Base-by-base conservation (phyloP, 2,113 vertebrate genomes). In the Ginglymostoma cirratum region DNA sequence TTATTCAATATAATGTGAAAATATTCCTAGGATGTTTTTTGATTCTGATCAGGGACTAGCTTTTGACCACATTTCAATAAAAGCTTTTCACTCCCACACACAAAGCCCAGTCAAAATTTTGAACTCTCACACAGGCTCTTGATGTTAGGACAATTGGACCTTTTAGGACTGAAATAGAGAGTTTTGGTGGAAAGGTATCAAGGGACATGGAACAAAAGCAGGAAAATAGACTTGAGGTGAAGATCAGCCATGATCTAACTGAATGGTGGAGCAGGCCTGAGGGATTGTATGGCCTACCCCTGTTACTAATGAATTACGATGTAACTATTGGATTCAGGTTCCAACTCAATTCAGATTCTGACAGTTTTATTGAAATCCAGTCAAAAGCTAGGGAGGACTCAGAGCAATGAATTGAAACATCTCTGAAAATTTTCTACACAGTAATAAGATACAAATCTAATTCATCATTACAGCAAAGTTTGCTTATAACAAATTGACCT, bases 401-500 rank as follows among this genome's bases (percentile, higher is more conserved):
- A 92, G 17, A 30, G 55, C 30, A 19, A 2, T 61, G 87, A 83
- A 83, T 83, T 42, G 80, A 45, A 83, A 83, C 48, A 89, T 61
- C 87, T 61, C n/a, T 12, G 87, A 65, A 34, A 30, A 61, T n/a
- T 90, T 90, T 34, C 30, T 55, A 30, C 87, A 90, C 87, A 90
- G 52, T 90, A 34, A 90, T 90, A 90, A 90, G 87, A n/a, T 90
- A 90, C 24, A 90, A 90, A 61, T 34, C 87, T 65, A 90, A 90
- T 65, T 90, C 52, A 65, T 65, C 30, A 90, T 65, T 65, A 15
- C 14, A 61, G 52, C 52, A 90, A 90, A 34, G 30, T 55, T 55
- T 90, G 27, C 52, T 65, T 15, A 90, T 34, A 90, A 30, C 27
- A 90, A 65, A n/a, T 90, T 90, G 87, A 34, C 52, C 87, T 90